Evolutionary conservation across 2,113 vertebrate species (phyloP), one percentile per base, ranked within the genome.

Genomic region (Ploceus nigricollis): DNA sequence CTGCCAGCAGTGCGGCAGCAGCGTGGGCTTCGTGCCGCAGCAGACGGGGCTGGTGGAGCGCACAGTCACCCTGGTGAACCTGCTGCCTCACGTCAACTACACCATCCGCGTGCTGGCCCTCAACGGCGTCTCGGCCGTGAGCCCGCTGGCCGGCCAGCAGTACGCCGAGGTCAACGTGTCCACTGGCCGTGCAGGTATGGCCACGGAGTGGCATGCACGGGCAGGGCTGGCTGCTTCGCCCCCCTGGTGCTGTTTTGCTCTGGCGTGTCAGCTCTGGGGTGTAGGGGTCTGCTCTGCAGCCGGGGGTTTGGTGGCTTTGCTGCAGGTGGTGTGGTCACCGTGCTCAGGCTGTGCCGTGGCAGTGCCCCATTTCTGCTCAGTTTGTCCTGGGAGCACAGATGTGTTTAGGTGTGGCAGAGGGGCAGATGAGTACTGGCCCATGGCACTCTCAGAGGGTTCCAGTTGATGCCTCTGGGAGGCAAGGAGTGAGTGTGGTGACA

Each of bases 1-100:
- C 54, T 99, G 99, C 4, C 98, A 99, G 94, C 98, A 98, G 2
- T 99, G 99, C 1, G 99, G 99, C 27, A 95, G 98, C 20, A 95
- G 98, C 4, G 97, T 99, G 47, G 99, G 98, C 95, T 99, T 99
- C 13, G 98, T 99, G 77, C 99, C 99, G 0, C 99, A 99, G 98
- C 99, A 99, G 98, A 98, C 97, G 1, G 99, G 99, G 54, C 97
- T 99, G 77, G 98, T 98, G 16, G 99, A 98, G 19, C 97, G 98
- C 40, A 98, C 98, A 0, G 99, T 99, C 78, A 99, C 99, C 6
- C 97, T 99, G 96, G 97, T 99, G 37, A 99, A 99, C 96, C 98
- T 99, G n/a, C 97, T 99, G 82, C 98, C 99, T 16, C 98, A 98
- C 24, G 97, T 96, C 97, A 99, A 98, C 98, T 99, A 99, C 98